Evolutionary conservation across 2,113 vertebrate genomes (phyloP).

Genomic region (Gracilinanus agilis): DNA sequence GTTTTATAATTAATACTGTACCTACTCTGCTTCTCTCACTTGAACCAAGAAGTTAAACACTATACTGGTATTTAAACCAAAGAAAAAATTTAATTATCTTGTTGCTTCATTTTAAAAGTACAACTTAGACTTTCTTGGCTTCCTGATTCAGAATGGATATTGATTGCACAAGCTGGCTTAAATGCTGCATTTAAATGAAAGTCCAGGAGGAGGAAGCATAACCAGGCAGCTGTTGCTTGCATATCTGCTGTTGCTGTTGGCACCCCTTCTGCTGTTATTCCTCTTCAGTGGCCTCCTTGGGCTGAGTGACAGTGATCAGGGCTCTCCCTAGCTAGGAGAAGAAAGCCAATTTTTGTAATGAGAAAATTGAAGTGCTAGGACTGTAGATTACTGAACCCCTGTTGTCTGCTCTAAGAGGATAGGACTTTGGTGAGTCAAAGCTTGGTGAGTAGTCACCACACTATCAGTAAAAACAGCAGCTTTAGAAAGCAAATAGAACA

Average conservation of each 20-base stretch:
- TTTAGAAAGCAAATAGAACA: constrained; percentile 57
- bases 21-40: background rate
- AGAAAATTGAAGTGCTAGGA: constrained; percentile 69
- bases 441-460: background rate
- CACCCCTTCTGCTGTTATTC: background rate
- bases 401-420: constrained; percentile 46
- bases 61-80: constrained; percentile 15
- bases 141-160: background rate
- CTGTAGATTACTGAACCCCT: constrained; percentile 47
- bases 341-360: constrained; percentile 75
- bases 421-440: constrained; percentile 46
- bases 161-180: constrained; percentile 44
- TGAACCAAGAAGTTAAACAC: background rate
- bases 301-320: constrained; percentile 36
- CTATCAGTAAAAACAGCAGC: constrained; percentile 18
- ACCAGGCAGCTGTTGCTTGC: constrained; percentile 73
- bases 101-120: constrained; percentile 33
- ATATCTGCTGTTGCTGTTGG: constrained; percentile 65
- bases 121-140: constrained; percentile 36
- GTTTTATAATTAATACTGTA: background rate
- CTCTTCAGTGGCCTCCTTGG: constrained; percentile 49
- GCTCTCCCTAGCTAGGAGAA: constrained; percentile 59
- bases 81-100: constrained; percentile 39
- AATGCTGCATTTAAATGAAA: constrained; percentile 40
- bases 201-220: constrained; percentile 34